phyloP scores from a whole-genome alignment of 2,113 vertebrate species.

The Laticauda colubrina region DNA sequence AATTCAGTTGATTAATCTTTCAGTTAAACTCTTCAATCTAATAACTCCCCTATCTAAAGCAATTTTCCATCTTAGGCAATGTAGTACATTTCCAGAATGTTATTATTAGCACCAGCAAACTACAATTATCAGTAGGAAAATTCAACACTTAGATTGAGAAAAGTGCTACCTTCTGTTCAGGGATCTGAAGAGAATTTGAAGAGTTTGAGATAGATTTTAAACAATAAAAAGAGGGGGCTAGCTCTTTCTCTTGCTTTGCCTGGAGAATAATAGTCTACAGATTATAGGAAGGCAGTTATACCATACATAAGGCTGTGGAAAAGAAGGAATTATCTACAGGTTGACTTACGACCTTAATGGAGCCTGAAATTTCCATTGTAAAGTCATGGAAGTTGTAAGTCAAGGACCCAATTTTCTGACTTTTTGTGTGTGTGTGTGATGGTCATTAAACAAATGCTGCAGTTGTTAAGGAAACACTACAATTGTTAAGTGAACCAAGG shows the following conservation, averaged over 20 bases:
- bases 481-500: not conserved
- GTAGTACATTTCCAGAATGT: not conserved
- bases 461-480: not conserved
- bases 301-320: not conserved
- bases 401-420: not conserved
- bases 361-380: not conserved
- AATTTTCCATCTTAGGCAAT: not conserved
- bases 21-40: not conserved
- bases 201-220: not conserved
- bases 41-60: not conserved
- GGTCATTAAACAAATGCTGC: not conserved
- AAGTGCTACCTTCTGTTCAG: not conserved
- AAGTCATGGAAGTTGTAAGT: not conserved
- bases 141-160: not conserved
- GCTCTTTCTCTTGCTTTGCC: not conserved
- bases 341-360: not conserved
- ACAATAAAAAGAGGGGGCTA: not conserved
- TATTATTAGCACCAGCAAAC: not conserved
- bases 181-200: no score
- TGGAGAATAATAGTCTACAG: not conserved
- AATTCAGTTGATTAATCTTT: slow-evolving; percentile 8
- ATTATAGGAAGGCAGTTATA: not conserved
- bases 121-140: not conserved
- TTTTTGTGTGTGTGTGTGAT: not conserved
- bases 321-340: not conserved